Evolutionary conservation across 2,797 vertebrate species (phyloP), one percentile per base, ranked within the genome.

Genomic region (Margarornis squamiger): DNA sequence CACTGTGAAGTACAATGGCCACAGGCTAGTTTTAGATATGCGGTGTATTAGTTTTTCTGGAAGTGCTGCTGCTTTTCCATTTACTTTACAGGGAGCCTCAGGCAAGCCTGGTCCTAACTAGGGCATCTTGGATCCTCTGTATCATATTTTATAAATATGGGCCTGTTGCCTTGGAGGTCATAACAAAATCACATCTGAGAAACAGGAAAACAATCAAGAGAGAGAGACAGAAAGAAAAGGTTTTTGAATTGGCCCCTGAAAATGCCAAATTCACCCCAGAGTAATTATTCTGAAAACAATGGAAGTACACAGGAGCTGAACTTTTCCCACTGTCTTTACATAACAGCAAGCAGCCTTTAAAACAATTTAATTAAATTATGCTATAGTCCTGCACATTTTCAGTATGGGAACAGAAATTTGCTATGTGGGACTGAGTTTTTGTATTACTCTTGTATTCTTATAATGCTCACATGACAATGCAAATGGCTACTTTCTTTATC

Each of bases 321-420:
- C 62, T 91, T 93, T 83, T 80, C 85, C 85, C n/a, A 10, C 72
- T 90, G 22, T 78, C 43, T 88, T 93, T 89, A 86, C 46, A 67
- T 2, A 3, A 70, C 52, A 88, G 63, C n/a, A 71, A 63, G 34
- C 75, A 92, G 46, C 36, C 58, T 84, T 52, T 51, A 79, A 84
- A 90, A 86, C 26, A 54, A 66, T 86, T 62, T 68, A 70, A 91
- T 85, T 74, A 73, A 70, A 84, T 79, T 75, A 91, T 76, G 54
- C 70, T 67, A 84, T 24, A 70, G 49, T 78, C 38, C 75, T 91
- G 72, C 51, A 55, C 29, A 63, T 88, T 91, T 92, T 77, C 43
- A 78, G 66, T 19, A 87, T 23, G 32, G 75, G 46, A 93, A 91
- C 19, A 81, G 46, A 86, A 90, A 75, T 87, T 73, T 36, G 14